Conservation (phyloP, 2,888 invertebrate species). For the Pristionchus mayeri region DNA sequence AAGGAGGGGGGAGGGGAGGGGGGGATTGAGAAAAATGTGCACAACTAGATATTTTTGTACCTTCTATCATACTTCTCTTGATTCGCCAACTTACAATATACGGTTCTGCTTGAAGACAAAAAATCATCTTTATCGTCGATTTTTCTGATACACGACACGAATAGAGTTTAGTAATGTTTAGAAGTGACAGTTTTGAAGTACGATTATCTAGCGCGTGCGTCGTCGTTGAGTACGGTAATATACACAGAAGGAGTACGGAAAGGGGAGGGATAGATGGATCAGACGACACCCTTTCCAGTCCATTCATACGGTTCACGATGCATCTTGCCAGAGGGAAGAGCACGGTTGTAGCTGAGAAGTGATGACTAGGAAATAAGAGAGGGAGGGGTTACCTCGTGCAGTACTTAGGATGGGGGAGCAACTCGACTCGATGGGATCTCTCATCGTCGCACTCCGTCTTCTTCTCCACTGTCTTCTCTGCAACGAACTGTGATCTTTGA, state of each 20-base stretch:
- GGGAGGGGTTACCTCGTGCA: not conserved
- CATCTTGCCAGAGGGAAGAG: slow-evolving; percentile 3
- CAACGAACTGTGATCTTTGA: not conserved
- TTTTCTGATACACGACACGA: slow-evolving; percentile 9
- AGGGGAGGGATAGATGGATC: not conserved
- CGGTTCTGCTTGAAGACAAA: too few species aligned
- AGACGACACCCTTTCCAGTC: not conserved
- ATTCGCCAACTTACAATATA: too few species aligned
- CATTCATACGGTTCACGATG: not conserved
- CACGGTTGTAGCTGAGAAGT: slow-evolving; percentile 1
- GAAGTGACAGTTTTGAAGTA: slow-evolving; percentile 24
- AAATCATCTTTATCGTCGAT: not conserved
- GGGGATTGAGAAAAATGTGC: not conserved
- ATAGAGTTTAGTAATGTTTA: slow-evolving; percentile 28
- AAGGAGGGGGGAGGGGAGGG: not conserved
- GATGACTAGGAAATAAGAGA: not conserved
- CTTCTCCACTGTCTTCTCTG: slow-evolving; percentile 20
- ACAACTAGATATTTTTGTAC: not conserved
- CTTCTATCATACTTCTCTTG: too few species aligned
- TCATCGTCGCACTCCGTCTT: not conserved
- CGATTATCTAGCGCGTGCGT: not conserved
- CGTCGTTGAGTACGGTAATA: not conserved
- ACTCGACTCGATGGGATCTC: not conserved
- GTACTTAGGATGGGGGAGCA: not conserved
- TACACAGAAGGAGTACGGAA: not conserved